Percentiles rank a stretch among this genome's conserved stretches.
Conservation (phyloP, 2,888 invertebrate species). For the Tridacna gigas region DNA sequence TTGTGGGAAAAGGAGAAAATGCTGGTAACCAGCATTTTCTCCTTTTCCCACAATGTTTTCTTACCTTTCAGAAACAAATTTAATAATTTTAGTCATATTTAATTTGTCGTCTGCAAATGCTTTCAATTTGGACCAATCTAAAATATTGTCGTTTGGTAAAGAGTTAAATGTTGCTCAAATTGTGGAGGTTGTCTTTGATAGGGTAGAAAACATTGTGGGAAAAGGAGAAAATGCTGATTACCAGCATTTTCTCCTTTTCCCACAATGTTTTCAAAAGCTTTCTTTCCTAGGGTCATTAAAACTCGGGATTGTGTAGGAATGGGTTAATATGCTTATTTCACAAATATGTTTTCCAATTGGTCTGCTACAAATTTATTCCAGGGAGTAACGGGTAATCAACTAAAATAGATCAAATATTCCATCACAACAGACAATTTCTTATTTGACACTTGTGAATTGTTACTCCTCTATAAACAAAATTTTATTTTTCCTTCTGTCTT, state of each 20-base stretch:
- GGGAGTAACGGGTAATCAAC: background rate
- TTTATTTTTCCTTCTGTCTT: background rate
- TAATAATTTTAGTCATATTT: background rate
- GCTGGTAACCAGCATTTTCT: background rate
- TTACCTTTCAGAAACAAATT: background rate
- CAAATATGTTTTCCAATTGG: background rate
- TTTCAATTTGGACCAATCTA: background rate
- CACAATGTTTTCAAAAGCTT: background rate
- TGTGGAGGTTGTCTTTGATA: too few relatives aligned
- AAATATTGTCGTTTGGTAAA: background rate
- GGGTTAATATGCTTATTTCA: background rate
- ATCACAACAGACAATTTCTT: background rate
- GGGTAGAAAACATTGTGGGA: background rate
- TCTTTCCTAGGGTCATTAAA: too few relatives aligned
- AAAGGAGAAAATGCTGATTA: slow-evolving; percentile 8
- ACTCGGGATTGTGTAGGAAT: background rate
- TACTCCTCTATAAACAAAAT: background rate
- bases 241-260: slow-evolving; percentile 1
- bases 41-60: background rate
- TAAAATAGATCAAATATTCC: background rate
- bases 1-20: background rate
- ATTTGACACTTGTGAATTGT: background rate
- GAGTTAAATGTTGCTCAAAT: background rate
- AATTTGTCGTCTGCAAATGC: background rate
- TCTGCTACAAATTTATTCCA: background rate